Conservation (phyloP, 2,113 vertebrate genomes). For the Oxyruncus cristatus region DNA sequence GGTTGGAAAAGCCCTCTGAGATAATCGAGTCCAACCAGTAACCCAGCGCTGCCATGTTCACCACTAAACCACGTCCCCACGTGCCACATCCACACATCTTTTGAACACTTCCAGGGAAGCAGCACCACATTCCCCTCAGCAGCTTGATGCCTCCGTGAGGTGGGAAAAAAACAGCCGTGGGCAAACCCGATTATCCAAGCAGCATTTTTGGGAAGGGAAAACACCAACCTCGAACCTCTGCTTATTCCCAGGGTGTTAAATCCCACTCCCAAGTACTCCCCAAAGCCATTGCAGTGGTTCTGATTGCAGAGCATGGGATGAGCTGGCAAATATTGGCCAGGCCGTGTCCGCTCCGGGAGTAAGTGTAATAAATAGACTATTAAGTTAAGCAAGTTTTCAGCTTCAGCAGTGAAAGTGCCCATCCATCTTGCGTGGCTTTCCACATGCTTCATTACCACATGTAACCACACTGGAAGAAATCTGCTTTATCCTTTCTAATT, state of each 20-base stretch:
- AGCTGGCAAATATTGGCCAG: slow-evolving; percentile 60
- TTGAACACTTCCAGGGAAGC: neutral
- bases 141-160: neutral
- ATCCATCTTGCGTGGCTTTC: slow-evolving; percentile 75
- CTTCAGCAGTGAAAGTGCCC: slow-evolving; percentile 70
- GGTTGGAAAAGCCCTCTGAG: neutral
- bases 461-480: slow-evolving; percentile 73
- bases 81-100: neutral
- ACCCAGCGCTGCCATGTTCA: neutral
- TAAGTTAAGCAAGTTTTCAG: slow-evolving; percentile 80
- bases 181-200: neutral
- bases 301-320: slow-evolving; percentile 60
- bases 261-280: neutral
- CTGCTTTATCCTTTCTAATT: slow-evolving; percentile 73
- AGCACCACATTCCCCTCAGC: fast-evolving
- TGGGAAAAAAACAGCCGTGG: fast-evolving
- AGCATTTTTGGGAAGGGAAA: neutral
- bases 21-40: fast-evolving
- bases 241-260: neutral
- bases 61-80: neutral
- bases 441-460: slow-evolving; percentile 78
- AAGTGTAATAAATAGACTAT: slow-evolving; percentile 81
- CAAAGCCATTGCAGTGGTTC: neutral
- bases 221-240: neutral
- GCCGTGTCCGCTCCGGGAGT: slow-evolving; percentile 36